phyloP scores from a whole-genome alignment of 2,797 vertebrate species.

The Eremophila alpestris region DNA sequence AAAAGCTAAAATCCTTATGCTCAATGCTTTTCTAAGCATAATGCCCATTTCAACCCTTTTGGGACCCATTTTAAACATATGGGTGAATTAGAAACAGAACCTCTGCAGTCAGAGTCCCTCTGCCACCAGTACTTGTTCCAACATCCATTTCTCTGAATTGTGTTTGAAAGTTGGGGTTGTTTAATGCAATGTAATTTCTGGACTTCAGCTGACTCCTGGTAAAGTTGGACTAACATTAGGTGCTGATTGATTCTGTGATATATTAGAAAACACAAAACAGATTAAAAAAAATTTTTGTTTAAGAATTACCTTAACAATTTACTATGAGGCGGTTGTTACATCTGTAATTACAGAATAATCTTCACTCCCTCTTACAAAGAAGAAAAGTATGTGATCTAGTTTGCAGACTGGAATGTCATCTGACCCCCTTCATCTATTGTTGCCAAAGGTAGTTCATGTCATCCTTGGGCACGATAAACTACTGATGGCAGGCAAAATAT shows the following conservation, averaged over 20 bases:
- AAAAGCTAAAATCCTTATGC: not conserved
- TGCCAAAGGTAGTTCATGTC: not conserved
- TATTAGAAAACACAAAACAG: not conserved
- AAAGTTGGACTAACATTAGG: not conserved
- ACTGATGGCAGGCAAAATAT: slow-evolving; percentile 6
- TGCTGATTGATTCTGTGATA: not conserved
- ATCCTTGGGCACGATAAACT: not conserved
- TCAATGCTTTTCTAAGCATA: not conserved
- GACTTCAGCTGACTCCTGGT: not conserved
- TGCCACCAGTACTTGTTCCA: not conserved
- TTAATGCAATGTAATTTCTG: not conserved
- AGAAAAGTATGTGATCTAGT: not conserved
- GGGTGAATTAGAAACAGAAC: not conserved
- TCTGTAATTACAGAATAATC: not conserved
- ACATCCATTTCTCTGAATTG: not conserved
- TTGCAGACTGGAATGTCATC: not conserved
- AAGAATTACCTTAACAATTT: not conserved
- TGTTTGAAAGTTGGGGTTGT: not conserved
- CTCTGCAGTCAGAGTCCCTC: too few species aligned
- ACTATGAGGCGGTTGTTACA: not conserved
- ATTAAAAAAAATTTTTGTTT: not conserved
- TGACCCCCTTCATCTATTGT: not conserved
- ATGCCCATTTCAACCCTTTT: not conserved
- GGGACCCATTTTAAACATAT: not conserved
- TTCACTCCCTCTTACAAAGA: not conserved